phyloP scores from a whole-genome alignment of 2,113 vertebrate genomes.

The Muntiacus reevesi region DNA sequence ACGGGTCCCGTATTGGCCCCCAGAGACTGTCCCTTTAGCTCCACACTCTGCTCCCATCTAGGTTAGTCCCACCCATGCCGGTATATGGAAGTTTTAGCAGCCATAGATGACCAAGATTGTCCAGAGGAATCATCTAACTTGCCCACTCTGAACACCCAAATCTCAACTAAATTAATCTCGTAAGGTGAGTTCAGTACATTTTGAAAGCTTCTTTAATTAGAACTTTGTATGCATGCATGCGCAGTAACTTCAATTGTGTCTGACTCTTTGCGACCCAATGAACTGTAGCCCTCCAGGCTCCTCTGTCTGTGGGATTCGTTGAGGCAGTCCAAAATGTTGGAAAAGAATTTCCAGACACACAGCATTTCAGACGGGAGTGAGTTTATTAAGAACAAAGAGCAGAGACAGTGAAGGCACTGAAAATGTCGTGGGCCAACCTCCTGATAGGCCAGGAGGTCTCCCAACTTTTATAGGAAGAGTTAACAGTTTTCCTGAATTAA shows the following conservation, averaged over 20 bases:
- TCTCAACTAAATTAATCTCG: neutral
- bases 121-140: neutral
- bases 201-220: neutral
- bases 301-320: neutral
- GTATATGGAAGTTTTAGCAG: neutral
- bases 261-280: accelerated
- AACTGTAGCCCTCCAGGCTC: neutral
- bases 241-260: neutral
- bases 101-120: neutral
- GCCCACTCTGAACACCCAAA: neutral
- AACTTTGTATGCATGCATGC: neutral
- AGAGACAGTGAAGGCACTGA: neutral
- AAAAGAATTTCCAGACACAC: neutral
- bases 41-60: neutral
- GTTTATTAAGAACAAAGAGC: neutral
- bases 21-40: neutral
- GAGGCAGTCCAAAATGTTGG: neutral
- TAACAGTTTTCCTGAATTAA: neutral
- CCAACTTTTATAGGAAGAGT: neutral
- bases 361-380: neutral
- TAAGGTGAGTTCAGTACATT: neutral
- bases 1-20: too few relatives aligned
- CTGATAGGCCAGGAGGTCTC: neutral
- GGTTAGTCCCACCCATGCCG: neutral
- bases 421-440: neutral